Conservation (phyloP, 2,888 invertebrate species). For the Drosophila meridiana region DNA sequence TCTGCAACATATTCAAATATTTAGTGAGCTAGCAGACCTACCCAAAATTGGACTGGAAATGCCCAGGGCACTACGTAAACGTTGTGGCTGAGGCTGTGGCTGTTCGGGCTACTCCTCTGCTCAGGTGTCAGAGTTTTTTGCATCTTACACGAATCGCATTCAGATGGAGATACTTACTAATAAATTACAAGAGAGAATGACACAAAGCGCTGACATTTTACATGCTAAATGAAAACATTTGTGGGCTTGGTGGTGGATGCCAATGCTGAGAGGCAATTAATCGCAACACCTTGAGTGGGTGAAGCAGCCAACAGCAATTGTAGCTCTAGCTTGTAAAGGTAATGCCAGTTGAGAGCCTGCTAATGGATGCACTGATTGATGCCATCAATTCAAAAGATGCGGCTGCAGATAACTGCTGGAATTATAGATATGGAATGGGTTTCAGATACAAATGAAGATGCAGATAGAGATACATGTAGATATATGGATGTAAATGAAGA, state of each 20-base stretch:
- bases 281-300: slow-evolving; percentile 68
- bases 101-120: slow-evolving; percentile 26
- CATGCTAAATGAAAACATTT: slow-evolving; percentile 74
- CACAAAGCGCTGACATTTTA: slow-evolving; percentile 73
- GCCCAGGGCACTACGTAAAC: slow-evolving; percentile 28
- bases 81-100: not conserved
- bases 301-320: slow-evolving; percentile 40
- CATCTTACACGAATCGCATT: slow-evolving; percentile 26
- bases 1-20: slow-evolving; percentile 10
- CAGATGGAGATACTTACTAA: slow-evolving; percentile 38
- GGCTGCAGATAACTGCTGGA: slow-evolving; percentile 1
- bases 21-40: slow-evolving; percentile 23
- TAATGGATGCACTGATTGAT: slow-evolving; percentile 62
- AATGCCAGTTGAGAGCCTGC: slow-evolving; percentile 34
- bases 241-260: slow-evolving; percentile 68
- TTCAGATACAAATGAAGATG: not conserved
- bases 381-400: slow-evolving; percentile 54
- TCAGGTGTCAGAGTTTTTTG: slow-evolving; percentile 34
- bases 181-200: slow-evolving; percentile 56
- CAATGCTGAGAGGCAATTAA: slow-evolving; percentile 57
- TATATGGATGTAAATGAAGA: not conserved
- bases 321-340: slow-evolving; percentile 16
- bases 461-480: not conserved
- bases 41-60: slow-evolving; percentile 26
- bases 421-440: not conserved